These are phyloP conservation scores for Rhinoraja longicauda DNA, from an alignment of 2,797 vertebrate species.

Conservation along the genomic window DNA sequence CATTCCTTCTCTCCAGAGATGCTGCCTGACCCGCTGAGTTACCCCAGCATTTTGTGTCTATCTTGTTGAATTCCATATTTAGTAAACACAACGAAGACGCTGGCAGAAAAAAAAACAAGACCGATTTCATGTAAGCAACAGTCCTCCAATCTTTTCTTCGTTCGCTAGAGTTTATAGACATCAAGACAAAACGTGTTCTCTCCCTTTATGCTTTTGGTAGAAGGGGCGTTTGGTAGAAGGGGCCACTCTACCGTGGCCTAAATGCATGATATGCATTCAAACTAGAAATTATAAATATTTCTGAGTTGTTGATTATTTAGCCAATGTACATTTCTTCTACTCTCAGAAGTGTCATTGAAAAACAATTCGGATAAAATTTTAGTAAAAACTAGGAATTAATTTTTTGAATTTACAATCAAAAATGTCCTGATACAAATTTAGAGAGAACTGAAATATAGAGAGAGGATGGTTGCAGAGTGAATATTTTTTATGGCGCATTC, in stretches of 20 bases:
- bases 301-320: background rate
- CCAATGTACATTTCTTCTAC: too few species aligned
- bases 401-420: background rate
- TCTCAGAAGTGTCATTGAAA: too few species aligned
- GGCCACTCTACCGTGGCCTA: background rate
- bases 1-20: too few species aligned
- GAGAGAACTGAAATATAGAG: background rate
- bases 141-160: background rate
- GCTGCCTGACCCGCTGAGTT: too few species aligned
- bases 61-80: too few species aligned
- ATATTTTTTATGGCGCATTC: too few species aligned
- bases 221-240: background rate
- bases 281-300: background rate
- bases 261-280: background rate
- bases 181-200: background rate
- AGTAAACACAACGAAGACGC: background rate
- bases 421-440: background rate
- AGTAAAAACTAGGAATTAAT: too few species aligned
- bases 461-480: background rate
- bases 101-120: background rate
- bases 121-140: background rate
- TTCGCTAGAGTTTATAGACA: too few species aligned
- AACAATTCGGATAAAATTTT: background rate
- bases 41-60: too few species aligned
- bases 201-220: background rate